Conservation (phyloP, 1,140 invertebrate genomes). For the Meloidogyne exigua region DNA sequence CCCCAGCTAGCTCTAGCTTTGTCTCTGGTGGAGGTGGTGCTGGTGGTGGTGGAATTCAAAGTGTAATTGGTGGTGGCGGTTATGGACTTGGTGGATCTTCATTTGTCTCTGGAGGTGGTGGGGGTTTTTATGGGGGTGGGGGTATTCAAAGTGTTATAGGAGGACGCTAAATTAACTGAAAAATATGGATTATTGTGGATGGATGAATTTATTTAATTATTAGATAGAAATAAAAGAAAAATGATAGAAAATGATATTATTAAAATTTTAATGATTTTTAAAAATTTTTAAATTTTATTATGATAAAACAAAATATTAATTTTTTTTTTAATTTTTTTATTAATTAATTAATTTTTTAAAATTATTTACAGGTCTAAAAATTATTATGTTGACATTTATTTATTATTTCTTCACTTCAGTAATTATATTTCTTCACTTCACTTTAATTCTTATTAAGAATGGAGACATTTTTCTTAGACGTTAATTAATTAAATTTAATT, state of each 20-base stretch:
- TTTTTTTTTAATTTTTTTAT: too few relatives aligned
- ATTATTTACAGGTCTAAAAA: too few relatives aligned
- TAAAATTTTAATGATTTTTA: background rate
- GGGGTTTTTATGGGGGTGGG: background rate
- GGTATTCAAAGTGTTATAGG: slow-evolving; percentile 4
- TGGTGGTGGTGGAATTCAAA: background rate
- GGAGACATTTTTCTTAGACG: too few relatives aligned
- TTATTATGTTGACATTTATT: too few relatives aligned
- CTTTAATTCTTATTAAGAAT: too few relatives aligned
- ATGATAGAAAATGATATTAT: background rate
- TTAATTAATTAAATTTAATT: too few relatives aligned
- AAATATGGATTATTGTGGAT: background rate
- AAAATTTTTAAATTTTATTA: background rate
- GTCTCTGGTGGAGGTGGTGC: background rate
- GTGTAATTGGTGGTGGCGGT: background rate
- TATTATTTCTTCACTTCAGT: too few relatives aligned
- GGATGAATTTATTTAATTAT: background rate
- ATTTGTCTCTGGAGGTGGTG: background rate
- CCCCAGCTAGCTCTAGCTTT: background rate
- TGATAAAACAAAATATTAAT: background rate
- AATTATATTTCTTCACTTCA: too few relatives aligned
- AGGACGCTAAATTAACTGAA: background rate
- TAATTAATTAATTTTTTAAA: too few relatives aligned
- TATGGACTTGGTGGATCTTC: background rate
- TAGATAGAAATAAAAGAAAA: background rate